These are phyloP conservation scores for Tubulanus polymorphus DNA, from an alignment of 2,888 invertebrate species.

Conservation along the genomic window DNA sequence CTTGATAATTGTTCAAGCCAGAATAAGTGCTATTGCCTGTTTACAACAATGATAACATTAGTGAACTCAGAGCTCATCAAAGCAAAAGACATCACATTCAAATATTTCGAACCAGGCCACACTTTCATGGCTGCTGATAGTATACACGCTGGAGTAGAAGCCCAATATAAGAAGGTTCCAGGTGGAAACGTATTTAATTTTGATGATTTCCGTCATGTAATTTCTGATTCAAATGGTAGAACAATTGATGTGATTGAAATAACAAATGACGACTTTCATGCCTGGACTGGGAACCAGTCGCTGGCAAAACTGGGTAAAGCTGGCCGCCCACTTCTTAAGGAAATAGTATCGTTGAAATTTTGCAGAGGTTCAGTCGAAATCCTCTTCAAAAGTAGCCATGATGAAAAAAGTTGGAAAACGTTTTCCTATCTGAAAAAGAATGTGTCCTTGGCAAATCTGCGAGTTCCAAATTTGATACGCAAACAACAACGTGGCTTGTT, in stretches of 20 bases:
- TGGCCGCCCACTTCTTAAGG: no score
- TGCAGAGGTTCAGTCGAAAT: no score
- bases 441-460: no score
- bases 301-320: slow-evolving; percentile 6
- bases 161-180: background rate
- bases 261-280: slow-evolving; percentile 3
- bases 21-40: slow-evolving; percentile 17
- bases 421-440: no score
- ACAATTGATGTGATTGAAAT: slow-evolving; percentile 7
- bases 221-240: slow-evolving; percentile 1
- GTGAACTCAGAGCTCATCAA: slow-evolving; percentile 1
- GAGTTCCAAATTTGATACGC: no score
- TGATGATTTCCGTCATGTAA: slow-evolving; percentile 5
- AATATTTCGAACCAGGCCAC: slow-evolving; percentile 14
- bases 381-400: no score
- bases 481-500: no score
- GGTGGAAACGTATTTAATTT: slow-evolving; percentile 10
- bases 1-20: slow-evolving; percentile 20
- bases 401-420: no score
- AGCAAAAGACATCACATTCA: slow-evolving; percentile 11
- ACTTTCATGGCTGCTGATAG: slow-evolving; percentile 17
- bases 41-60: slow-evolving; percentile 6
- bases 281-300: slow-evolving; percentile 7
- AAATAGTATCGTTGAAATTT: no score
- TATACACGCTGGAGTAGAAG: slow-evolving; percentile 14